Evolutionary conservation across 2,113 vertebrate species (phyloP).

Genomic region (Prunella fulvescens): DNA sequence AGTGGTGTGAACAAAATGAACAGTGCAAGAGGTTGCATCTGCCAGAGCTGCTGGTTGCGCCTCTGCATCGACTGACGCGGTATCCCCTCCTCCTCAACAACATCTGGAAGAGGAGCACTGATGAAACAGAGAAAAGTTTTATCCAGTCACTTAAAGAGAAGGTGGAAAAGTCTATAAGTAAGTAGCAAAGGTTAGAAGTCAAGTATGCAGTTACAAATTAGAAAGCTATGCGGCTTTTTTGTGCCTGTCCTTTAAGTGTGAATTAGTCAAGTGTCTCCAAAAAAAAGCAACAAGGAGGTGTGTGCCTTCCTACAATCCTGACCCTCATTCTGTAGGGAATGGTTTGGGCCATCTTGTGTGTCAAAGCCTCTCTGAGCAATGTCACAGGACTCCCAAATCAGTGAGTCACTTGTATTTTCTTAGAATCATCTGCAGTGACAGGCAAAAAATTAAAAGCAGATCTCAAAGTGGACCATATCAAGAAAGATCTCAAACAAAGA

Average conservation of each 20-base stretch:
- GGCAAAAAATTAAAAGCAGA: not conserved
- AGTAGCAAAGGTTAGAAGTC: slow-evolving; percentile 55
- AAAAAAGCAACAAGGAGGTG: not conserved
- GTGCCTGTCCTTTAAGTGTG: not conserved
- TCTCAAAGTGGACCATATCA: not conserved
- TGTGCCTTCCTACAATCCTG: not conserved
- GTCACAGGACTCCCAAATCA: slow-evolving; percentile 1
- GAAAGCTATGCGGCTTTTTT: not conserved
- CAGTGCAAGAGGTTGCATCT: slow-evolving; percentile 82
- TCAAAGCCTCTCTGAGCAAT: not conserved
- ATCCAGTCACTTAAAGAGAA: slow-evolving; percentile 80
- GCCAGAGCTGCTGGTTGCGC: slow-evolving; percentile 84
- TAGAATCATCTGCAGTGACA: not conserved
- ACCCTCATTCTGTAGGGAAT: not conserved
- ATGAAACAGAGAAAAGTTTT: slow-evolving; percentile 65
- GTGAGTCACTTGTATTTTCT: not conserved
- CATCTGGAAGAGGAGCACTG: slow-evolving; percentile 79
- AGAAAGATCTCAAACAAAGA: slow-evolving; percentile 9
- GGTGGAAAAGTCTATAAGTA: slow-evolving; percentile 86
- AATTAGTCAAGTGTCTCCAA: not conserved
- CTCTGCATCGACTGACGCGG: slow-evolving; percentile 81
- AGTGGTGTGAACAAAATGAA: slow-evolving; percentile 88
- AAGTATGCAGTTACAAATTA: not conserved
- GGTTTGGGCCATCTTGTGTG: not conserved
- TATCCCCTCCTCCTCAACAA: slow-evolving; percentile 87